Percentiles rank a stretch among this genome's conserved stretches.
phyloP scores from a whole-genome alignment of 2,797 vertebrate genomes.

The Acrossocheilus wenchowensis region DNA sequence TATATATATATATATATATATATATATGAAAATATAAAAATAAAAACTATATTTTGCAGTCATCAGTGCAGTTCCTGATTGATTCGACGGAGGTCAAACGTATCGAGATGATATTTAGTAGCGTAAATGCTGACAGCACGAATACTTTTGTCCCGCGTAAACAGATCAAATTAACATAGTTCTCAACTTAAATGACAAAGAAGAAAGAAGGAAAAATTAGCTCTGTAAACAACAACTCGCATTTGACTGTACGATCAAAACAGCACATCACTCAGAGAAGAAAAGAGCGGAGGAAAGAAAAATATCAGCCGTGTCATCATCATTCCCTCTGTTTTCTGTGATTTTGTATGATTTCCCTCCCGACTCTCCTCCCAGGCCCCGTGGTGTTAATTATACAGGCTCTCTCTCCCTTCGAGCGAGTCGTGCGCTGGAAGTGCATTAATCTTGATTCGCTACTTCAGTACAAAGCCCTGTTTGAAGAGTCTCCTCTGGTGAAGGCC shows the following conservation, averaged over 20 bases:
- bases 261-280: slow-evolving; percentile 21
- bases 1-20: too few species aligned
- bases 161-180: background rate
- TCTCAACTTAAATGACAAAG: too few species aligned
- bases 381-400: slow-evolving; percentile 80
- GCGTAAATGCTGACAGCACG: background rate
- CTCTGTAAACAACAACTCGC: background rate
- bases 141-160: background rate
- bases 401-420: slow-evolving; percentile 62
- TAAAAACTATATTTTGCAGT: too few species aligned
- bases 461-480: slow-evolving; percentile 78
- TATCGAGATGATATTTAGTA: background rate
- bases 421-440: slow-evolving; percentile 77
- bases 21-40: background rate
- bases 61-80: background rate
- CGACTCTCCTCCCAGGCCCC: slow-evolving; percentile 69
- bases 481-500: slow-evolving; percentile 76
- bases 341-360: slow-evolving; percentile 58
- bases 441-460: slow-evolving; percentile 80
- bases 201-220: background rate
- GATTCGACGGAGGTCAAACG: background rate
- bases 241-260: slow-evolving; percentile 6
- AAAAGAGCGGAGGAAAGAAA: slow-evolving; percentile 9
- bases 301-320: slow-evolving; percentile 61
- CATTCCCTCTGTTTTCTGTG: slow-evolving; percentile 59